Evolutionary conservation across 2,113 vertebrate species (phyloP).

Genomic region (Phaethornis superciliosus): DNA sequence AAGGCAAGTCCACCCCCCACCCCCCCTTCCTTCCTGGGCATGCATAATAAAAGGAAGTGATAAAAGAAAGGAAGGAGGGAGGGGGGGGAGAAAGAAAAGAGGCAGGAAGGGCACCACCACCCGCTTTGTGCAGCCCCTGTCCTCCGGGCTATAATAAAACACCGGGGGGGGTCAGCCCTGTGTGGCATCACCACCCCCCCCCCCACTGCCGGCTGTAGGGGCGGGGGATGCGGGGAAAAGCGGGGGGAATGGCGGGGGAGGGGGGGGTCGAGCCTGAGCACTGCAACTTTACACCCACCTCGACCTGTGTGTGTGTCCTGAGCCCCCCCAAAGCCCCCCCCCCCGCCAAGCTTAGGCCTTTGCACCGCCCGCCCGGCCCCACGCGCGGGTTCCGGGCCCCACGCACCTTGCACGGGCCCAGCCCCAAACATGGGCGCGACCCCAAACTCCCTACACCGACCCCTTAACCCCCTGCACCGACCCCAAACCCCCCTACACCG

Average conservation of each 20-base stretch:
- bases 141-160: background rate
- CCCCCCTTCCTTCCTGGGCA: slow-evolving; percentile 45
- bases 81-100: slow-evolving; percentile 50
- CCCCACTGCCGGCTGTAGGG: no score
- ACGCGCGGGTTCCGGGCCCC: no score
- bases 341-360: no score
- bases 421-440: background rate
- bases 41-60: slow-evolving; percentile 61
- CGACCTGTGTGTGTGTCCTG: no score
- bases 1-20: background rate
- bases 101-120: slow-evolving; percentile 39
- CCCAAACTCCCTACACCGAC: background rate
- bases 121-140: slow-evolving; percentile 25
- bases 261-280: background rate
- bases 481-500: no score
- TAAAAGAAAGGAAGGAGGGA: slow-evolving; percentile 53
- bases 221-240: background rate
- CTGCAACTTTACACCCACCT: background rate
- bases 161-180: background rate
- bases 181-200: background rate
- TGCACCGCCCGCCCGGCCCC: no score
- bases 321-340: no score
- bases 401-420: background rate
- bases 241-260: background rate
- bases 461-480: no score